Conservation (phyloP, 2,113 vertebrate genomes). For the Synodontis membranacea region DNA sequence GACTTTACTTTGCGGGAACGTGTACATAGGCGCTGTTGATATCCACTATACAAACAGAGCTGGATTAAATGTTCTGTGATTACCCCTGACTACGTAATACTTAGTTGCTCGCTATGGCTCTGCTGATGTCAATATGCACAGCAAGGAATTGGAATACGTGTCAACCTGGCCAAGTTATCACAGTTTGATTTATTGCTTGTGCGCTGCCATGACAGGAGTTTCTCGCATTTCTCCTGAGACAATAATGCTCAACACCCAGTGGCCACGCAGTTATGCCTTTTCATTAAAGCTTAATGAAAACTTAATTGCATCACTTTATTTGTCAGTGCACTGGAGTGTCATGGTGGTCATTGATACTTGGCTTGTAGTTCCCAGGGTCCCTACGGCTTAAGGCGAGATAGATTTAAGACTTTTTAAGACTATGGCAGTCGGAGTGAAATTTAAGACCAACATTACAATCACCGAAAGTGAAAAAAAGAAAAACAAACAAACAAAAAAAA, state of each 20-base stretch:
- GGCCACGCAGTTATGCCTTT: slow-evolving; percentile 47
- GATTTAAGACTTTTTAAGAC: too few species aligned
- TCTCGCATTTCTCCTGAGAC: slow-evolving; percentile 42
- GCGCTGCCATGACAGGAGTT: slow-evolving; percentile 32
- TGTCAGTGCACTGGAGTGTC: slow-evolving; percentile 42
- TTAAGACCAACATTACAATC: too few species aligned
- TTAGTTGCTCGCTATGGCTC: slow-evolving; percentile 14
- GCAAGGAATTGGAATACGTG: slow-evolving; percentile 16
- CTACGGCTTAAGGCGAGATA: too few species aligned
- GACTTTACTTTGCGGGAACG: not conserved
- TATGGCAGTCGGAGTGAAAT: too few species aligned
- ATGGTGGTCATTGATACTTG: slow-evolving; percentile 42
- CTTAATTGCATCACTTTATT: slow-evolving; percentile 54
- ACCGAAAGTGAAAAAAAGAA: too few species aligned
- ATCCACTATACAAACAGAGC: not conserved
- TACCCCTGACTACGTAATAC: not conserved
- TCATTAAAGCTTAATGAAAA: slow-evolving; percentile 54
- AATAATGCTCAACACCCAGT: slow-evolving; percentile 37
- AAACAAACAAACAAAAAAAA: too few species aligned
- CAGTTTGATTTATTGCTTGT: slow-evolving; percentile 48
- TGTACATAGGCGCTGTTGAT: not conserved
- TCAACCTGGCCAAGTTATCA: slow-evolving; percentile 26
- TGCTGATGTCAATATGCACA: slow-evolving; percentile 37
- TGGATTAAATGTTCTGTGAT: not conserved
- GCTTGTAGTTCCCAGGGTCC: not conserved